Evolutionary conservation across 2,797 vertebrate genomes (phyloP), one percentile per base, ranked within the genome.

Genomic region (Rhynchotus rufescens): DNA sequence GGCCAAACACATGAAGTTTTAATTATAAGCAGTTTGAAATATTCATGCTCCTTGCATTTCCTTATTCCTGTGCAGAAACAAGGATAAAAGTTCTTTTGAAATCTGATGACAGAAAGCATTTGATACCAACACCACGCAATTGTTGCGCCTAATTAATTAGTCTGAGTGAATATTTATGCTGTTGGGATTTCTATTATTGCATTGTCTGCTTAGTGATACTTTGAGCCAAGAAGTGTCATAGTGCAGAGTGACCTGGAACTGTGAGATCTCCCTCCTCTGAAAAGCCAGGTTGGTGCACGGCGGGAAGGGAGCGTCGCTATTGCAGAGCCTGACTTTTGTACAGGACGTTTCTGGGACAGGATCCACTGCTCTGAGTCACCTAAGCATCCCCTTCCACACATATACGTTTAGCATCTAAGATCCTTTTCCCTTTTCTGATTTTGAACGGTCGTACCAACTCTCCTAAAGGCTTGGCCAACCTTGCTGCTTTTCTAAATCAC

Each of bases 1-100:
- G 95, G 96, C 93, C 97, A 97, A 97, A 94, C 86, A 66, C 96
- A 97, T 96, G 87, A 97, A 97, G 97, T 97, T 98, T 98, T 97
- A 97, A 98, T 97, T 97, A 97, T 81, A 92, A 97, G 92, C 92
- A 95, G 73, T 82, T 96, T 98, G 93, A 97, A 98, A 98, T 97
- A 98, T 97, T 98, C 93, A 97, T 96, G 93, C 67, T 92, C 85
- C 81, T 93, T 91, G 77, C 92, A 90, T 96, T 96, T 97, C 85
- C 91, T 95, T 96, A 86, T 96, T 96, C 95, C 86, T 86, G 74
- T 80, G 85, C 59, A 93, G 94, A 97, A 96, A 95, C 65, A 95
- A 96, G 96, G 96, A 97, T 96, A 96, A 97, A 97, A 96, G 88
- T 95, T 94, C 91, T 96, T 97, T 97, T 97, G 96, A 98, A 98